Percentiles rank a stretch among this genome's conserved stretches.
Evolutionary conservation across 2,113 vertebrate species (phyloP).

Genomic region (human (Homo sapiens)): DNA sequence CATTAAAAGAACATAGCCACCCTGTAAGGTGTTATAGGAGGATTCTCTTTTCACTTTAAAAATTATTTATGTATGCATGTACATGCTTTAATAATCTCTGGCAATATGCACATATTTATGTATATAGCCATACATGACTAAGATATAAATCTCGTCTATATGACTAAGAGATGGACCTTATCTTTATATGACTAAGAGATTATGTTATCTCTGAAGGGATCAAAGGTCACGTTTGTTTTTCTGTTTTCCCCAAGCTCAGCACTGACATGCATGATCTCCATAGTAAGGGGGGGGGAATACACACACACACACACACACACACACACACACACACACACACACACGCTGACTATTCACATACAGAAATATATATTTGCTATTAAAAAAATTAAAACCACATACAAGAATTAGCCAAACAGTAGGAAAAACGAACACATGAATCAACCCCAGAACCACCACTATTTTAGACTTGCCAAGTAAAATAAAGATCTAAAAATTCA

Average conservation of each 20-base stretch:
- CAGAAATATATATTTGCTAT: background rate
- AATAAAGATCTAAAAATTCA: constrained; percentile 32
- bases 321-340: no score
- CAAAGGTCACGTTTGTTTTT: constrained; percentile 59
- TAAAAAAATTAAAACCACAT: background rate
- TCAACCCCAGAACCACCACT: background rate
- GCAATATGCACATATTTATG: constrained; percentile 12
- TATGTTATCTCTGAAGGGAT: constrained; percentile 56
- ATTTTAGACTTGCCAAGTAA: constrained; percentile 18
- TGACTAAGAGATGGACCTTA: constrained; percentile 58
- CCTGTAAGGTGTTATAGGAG: background rate
- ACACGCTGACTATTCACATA: background rate
- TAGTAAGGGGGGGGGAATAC: background rate
- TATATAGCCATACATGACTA: constrained; percentile 26
- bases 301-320: no score
- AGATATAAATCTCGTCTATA: constrained; percentile 53
- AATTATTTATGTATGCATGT: background rate
- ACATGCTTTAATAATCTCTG: constrained; percentile 8
- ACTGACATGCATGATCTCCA: background rate
- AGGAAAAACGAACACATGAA: background rate
- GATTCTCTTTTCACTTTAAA: background rate
- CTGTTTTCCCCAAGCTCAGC: constrained; percentile 10
- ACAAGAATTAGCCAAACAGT: background rate
- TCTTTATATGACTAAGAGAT: constrained; percentile 54
- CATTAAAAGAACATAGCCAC: background rate